Percentiles rank a stretch among this genome's conserved stretches.
These are phyloP conservation scores for Bagarius yarrelli DNA, from an alignment of 2,113 vertebrate genomes.

Conservation along the genomic window DNA sequence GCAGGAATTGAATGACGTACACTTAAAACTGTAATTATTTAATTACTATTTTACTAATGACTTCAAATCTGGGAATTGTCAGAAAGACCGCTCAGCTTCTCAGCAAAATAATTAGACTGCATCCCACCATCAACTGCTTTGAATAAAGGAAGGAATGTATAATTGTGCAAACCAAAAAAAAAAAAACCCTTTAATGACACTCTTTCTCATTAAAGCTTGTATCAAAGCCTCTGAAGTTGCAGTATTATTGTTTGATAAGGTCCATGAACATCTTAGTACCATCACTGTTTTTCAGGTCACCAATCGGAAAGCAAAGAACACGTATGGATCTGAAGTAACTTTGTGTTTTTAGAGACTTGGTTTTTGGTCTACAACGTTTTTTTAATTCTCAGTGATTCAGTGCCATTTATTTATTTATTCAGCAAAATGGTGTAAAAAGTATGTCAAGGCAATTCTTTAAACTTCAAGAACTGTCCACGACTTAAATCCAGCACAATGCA, in stretches of 20 bases:
- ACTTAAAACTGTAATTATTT: background rate
- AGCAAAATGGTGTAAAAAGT: slow-evolving; percentile 12
- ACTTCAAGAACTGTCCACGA: slow-evolving; percentile 3
- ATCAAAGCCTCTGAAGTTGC: background rate
- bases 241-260: background rate
- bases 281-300: slow-evolving; percentile 9
- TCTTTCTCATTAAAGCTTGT: no score
- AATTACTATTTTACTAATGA: background rate
- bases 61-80: background rate
- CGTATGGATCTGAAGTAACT: background rate
- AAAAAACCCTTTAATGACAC: background rate
- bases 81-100: background rate
- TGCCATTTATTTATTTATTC: background rate
- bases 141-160: background rate
- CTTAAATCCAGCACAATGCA: slow-evolving; percentile 26
- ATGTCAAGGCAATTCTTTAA: slow-evolving; percentile 13
- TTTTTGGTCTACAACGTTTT: background rate
- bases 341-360: background rate
- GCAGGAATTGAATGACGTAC: background rate
- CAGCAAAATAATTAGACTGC: background rate
- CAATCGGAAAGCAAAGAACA: slow-evolving; percentile 3
- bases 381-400: background rate
- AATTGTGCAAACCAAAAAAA: background rate
- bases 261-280: background rate
- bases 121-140: background rate